Conservation (phyloP, 2,888 invertebrate genomes). For the Fragum fragum region DNA sequence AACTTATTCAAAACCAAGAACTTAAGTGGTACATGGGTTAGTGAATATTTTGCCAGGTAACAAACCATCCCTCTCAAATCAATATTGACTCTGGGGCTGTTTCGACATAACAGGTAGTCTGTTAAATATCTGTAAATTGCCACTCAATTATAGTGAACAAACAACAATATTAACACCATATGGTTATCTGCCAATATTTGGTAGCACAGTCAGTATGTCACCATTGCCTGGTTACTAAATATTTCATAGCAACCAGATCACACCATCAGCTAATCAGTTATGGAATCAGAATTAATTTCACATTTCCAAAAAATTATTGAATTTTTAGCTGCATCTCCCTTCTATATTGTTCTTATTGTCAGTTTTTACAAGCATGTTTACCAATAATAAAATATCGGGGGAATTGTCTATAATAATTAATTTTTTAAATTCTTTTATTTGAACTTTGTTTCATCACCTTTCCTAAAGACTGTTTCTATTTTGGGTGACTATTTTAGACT, state of each 20-base stretch:
- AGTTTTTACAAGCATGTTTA: too few relatives aligned
- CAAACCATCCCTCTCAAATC: background rate
- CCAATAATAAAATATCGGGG: too few relatives aligned
- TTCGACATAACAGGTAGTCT: slow-evolving; percentile 22
- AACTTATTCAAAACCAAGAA: too few relatives aligned
- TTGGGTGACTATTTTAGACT: too few relatives aligned
- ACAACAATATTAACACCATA: slow-evolving; percentile 36
- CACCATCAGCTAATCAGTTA: background rate
- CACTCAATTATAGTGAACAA: slow-evolving; percentile 14
- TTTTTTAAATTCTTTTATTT: too few relatives aligned
- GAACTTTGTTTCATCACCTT: too few relatives aligned
- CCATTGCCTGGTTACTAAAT: background rate
- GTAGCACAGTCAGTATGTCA: slow-evolving; percentile 8
- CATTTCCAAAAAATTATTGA: background rate
- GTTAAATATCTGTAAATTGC: slow-evolving; percentile 30
- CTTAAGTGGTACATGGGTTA: too few relatives aligned
- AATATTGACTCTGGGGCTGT: background rate
- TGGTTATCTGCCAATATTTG: slow-evolving; percentile 34
- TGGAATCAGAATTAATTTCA: slow-evolving; percentile 19
- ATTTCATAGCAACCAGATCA: background rate
- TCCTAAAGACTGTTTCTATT: too few relatives aligned
- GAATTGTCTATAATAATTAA: too few relatives aligned
- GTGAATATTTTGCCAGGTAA: background rate
- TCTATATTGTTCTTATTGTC: too few relatives aligned
- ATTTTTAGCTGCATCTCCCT: too few relatives aligned